Base-by-base conservation (phyloP, 2,797 vertebrate genomes). In the Telmatherina bonti region DNA sequence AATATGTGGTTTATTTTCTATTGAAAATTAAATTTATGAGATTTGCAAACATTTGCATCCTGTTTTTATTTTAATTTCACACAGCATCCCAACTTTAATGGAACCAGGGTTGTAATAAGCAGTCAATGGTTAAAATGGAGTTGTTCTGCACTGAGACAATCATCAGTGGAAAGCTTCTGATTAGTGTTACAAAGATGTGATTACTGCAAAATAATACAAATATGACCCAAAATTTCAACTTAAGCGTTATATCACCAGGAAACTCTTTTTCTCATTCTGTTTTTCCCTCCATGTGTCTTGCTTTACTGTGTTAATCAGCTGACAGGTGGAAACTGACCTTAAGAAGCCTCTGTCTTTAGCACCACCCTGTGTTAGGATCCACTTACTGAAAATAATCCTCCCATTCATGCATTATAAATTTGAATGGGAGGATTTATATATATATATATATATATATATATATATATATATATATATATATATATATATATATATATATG, bases 311-410 rank as follows among this genome's bases (percentile, higher is more conserved):
- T 30, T 26, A 27, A 5, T 53, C 85, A 89, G 84, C 88, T 84
- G 91, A 67, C 84, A 88, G 80, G 74, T 85, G 89, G 85, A 68
- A 58, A 59, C 27, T 1, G 38, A 75, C 47, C 55, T 22, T 77
- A 80, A 84, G 65, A 70, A 52, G 36, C 33, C 64, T 5, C 80
- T 72, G 73, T 72, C 59, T 53, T 76, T 84, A 80, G 69, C 26
- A 63, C 85, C 90, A 63, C 72, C 88, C 4, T 85, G 88, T 91
- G 92, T 70, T 61, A 0, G n/a, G 31, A 31, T n/a, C 1, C 18
- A 6, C 5, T 31, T 56, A 86, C 41, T 77, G 27, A 33, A 33
- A 33, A 33, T 3, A 33, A 33, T 33, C 7, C 7, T 33, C 7
- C 33, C 33, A n/a, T n/a, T n/a, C n/a, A n/a, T n/a, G n/a, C n/a